Base-by-base conservation (phyloP, 2,888 invertebrate genomes). In the Cataglyphis cursor region DNA sequence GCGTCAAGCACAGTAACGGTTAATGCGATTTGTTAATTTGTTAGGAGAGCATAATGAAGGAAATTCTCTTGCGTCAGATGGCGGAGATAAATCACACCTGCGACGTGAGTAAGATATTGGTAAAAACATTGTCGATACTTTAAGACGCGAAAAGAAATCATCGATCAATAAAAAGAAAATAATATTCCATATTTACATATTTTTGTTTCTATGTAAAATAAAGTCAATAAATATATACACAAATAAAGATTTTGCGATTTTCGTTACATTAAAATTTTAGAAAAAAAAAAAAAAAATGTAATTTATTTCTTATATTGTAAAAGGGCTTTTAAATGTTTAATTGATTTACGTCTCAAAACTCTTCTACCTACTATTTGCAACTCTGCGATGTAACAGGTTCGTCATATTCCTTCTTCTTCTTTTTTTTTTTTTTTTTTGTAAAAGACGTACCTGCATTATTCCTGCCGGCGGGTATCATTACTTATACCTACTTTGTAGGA, bases 401-500 rank as follows among this genome's bases (percentile, higher is more conserved):
- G 24, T 78, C 81, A 64, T 65, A 57, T 44, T 44, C 21, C 15
- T 21, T 68, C 59, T 70, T 28, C 41, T 51, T 12, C 15, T 21
- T 28, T 28, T 28, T 28, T 31, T 31, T 31, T 31, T 18, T 66
- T 28, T 57, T 21, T 70, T 81, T n/a, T 68, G 48, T 51, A 18
- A 70, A 44, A 82, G 65, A 80, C 85, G 72, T 87, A 86, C 87
- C 85, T 85, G 90, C 88, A 86, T 88, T 86, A 86, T 82, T 81
- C 68, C 51, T 38, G 84, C 74, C 87, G 85, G 85, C 87, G 87
- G 89, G 86, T 90, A 89, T 86, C 87, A 89, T 88, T 90, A 89
- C 88, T 90, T 90, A 87, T 90, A 87, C 89, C 90, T 88, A 89
- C 90, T 90, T 90, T 88, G 81, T 83, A 73, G 89, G 89, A 90